phyloP scores from a whole-genome alignment of 2,113 vertebrate genomes.

The Apus apus region DNA sequence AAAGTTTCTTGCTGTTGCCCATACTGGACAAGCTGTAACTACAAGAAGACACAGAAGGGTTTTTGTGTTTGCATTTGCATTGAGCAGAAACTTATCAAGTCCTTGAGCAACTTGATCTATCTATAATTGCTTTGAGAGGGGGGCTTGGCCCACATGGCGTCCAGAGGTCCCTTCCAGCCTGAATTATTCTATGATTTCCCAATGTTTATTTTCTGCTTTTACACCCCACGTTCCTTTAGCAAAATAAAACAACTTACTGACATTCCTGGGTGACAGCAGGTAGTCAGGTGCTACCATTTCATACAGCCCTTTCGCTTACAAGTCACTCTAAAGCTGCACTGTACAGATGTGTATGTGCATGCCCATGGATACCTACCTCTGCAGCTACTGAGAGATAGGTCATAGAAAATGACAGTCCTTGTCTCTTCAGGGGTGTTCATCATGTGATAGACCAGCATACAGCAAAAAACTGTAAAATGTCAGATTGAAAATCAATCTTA shows the following conservation, averaged over 20 bases:
- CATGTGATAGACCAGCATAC: neutral
- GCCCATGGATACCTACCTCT: neutral
- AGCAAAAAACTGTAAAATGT: neutral
- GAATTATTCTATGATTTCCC: neutral
- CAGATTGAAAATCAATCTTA: neutral
- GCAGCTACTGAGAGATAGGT: neutral
- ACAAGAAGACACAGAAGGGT: neutral
- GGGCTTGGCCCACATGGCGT: neutral
- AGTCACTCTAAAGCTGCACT: accelerated
- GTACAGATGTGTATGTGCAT: too few relatives aligned
- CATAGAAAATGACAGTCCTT: neutral
- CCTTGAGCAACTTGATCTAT: neutral
- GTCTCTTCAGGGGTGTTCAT: neutral
- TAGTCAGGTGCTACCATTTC: neutral
- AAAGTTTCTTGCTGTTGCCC: neutral
- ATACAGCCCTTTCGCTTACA: neutral
- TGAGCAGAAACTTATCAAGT: neutral
- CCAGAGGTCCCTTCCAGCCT: neutral
- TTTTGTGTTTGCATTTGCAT: neutral
- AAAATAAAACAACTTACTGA: neutral
- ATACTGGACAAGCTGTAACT: neutral
- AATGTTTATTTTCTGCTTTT: neutral
- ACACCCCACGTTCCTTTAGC: neutral
- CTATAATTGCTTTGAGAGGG: slow-evolving; percentile 8
- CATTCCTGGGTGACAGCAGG: accelerated